Conservation (phyloP, 2,888 invertebrate species). For the Meteorus cinctellus region DNA sequence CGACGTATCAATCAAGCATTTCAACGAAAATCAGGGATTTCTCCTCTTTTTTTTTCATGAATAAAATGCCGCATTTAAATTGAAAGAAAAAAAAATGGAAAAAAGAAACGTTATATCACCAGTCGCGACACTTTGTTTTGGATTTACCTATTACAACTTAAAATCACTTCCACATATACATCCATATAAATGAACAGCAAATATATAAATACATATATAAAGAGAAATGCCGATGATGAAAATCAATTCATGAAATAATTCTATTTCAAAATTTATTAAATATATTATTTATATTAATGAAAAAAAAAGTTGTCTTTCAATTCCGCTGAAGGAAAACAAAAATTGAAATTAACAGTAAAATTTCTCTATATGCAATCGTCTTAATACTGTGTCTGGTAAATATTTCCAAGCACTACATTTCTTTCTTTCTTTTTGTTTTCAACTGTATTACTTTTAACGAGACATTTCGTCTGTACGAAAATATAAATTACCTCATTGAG, state of each 20-base stretch:
- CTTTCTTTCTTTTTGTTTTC: no score
- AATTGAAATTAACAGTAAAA: no score
- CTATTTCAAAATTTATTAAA: not conserved
- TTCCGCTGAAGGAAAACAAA: no score
- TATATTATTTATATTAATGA: not conserved
- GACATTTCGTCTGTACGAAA: no score
- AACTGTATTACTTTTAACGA: no score
- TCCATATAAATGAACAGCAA: not conserved
- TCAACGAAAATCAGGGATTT: not conserved
- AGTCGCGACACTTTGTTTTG: not conserved
- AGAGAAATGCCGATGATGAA: not conserved
- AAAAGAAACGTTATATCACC: not conserved
- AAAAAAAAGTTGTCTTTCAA: not conserved
- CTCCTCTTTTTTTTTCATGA: not conserved
- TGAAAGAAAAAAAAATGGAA: not conserved
- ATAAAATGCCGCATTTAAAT: not conserved
- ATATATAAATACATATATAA: not conserved
- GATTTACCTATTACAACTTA: not conserved
- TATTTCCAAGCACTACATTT: no score
- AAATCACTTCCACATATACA: not conserved
- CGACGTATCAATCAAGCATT: not conserved
- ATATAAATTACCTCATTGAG: not conserved
- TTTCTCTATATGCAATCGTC: no score
- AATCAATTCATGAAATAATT: not conserved
- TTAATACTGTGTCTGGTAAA: no score